phyloP scores from a whole-genome alignment of 1,140 invertebrate genomes.

The Macrostomum lignano region DNA sequence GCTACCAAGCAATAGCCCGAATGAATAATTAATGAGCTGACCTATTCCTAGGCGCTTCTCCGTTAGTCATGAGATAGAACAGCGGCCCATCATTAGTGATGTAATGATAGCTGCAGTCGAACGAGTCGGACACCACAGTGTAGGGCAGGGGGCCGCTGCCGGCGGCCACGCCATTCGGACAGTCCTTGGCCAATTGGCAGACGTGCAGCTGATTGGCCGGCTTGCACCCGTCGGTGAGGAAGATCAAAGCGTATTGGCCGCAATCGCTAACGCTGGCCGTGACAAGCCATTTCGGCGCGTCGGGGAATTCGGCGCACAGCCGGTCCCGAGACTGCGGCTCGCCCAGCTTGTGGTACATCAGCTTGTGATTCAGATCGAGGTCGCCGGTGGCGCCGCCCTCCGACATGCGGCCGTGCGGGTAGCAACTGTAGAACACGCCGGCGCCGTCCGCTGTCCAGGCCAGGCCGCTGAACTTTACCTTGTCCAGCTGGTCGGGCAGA shows the following conservation, averaged over 20 bases:
- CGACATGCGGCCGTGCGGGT: slow-evolving; percentile 40
- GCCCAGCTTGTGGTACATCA: slow-evolving; percentile 64
- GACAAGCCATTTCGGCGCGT: slow-evolving; percentile 65
- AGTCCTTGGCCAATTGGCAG: slow-evolving; percentile 25
- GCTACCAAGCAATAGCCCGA: no score
- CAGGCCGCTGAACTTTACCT: slow-evolving; percentile 63
- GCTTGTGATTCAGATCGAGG: slow-evolving; percentile 55
- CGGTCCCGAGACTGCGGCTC: slow-evolving; percentile 62
- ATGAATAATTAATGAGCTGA: no score
- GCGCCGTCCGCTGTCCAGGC: slow-evolving; percentile 78
- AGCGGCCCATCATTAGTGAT: slow-evolving; percentile 56
- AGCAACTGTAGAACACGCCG: slow-evolving; percentile 72
- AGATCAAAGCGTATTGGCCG: slow-evolving; percentile 54
- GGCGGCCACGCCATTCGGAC: no score
- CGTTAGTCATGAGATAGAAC: slow-evolving; percentile 66
- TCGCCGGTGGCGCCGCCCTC: slow-evolving; percentile 64
- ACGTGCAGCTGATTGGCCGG: slow-evolving; percentile 52
- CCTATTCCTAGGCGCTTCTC: slow-evolving; percentile 62
- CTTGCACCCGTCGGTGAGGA: slow-evolving; percentile 48
- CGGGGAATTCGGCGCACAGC: slow-evolving; percentile 57
- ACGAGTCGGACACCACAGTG: no score
- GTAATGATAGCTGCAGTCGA: slow-evolving; percentile 35
- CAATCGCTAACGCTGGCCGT: slow-evolving; percentile 52
- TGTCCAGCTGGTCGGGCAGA: slow-evolving; percentile 54
- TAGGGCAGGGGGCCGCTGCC: no score